Evolutionary conservation across 2,113 vertebrate species (phyloP).

Genomic region (Hippolais icterina): DNA sequence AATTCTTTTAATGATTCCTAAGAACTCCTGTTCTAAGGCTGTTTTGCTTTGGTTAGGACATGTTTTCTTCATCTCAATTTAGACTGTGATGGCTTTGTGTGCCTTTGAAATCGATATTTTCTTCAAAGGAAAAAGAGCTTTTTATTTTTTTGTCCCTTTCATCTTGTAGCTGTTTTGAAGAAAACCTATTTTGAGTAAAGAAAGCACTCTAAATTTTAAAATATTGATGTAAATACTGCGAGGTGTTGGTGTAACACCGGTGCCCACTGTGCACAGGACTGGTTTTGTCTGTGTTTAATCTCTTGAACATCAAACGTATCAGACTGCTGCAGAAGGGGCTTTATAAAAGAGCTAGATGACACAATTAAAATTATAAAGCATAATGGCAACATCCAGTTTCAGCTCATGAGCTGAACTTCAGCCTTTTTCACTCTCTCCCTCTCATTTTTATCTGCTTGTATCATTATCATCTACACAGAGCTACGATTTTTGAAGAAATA

Average conservation of each 20-base stretch:
- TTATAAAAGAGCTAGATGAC: background rate
- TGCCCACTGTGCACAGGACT: background rate
- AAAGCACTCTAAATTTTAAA: background rate
- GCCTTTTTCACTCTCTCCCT: background rate
- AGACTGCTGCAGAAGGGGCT: background rate
- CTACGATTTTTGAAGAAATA: background rate
- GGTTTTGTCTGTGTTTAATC: background rate
- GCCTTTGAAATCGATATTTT: background rate
- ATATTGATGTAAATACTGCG: background rate
- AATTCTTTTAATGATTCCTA: background rate
- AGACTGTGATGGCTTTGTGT: background rate
- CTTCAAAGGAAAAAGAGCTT: background rate
- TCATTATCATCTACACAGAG: background rate
- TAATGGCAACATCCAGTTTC: background rate
- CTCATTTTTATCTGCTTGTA: background rate
- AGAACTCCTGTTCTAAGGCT: background rate
- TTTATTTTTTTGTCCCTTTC: background rate
- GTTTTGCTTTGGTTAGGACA: background rate
- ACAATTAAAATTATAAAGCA: background rate
- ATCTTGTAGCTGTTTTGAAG: background rate
- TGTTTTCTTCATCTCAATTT: background rate
- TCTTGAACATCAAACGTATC: background rate
- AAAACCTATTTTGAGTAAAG: background rate
- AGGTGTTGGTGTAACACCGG: background rate
- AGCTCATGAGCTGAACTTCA: background rate